Evolutionary conservation across 2,113 vertebrate species (phyloP), one percentile per base, ranked within the genome.

Genomic region (Corythornis vintsioides): DNA sequence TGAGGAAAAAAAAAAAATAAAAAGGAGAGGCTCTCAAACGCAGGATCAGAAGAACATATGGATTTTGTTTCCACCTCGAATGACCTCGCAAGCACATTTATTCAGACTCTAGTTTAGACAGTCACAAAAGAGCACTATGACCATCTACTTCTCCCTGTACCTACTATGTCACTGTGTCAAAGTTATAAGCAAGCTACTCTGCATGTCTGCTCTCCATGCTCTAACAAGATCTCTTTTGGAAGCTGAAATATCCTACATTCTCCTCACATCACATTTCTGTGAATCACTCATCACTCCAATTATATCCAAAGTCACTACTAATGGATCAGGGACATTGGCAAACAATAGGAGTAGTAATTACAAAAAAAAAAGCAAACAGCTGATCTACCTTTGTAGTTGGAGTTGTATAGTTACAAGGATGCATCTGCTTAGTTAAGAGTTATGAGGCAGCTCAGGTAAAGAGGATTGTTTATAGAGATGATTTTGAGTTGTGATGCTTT

Each of bases 281-380:
- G 31, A 2, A 2, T 74, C 29, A 42, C 33, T 45, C 6, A 26
- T 21, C 43, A 71, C 16, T 74, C 35, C 61, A 73, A 0, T 40
- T 47, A 50, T 13, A 13, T 11, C 16, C 66, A 13, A 83, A 71
- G 60, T 74, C 33, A 81, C 15, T 63, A 59, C 3, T 28, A 63
- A 71, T 13, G 6, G 31, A 25, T 67, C 13, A 74, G 40, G 10
- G 33, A 76, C 11, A 38, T 16, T 59, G 57, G 26, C 33, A 91
- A 61, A 80, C 28, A 76, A 48, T 0, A 71, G 11, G 6, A n/a
- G 11, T 22, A 84, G 28, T 21, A 66, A 65, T 56, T 60, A 69
- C 2, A 2, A 75, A 59, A n/a, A 25, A 0, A 3, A 0, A 10
- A 38, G 33, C 35, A 35, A 35, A 38, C 3, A 56, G 10, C 5